A percentile compares a stretch with the other conserved stretches of the same genome.
phyloP scores from a whole-genome alignment of 2,797 vertebrate genomes.

The Xyrichtys novacula region DNA sequence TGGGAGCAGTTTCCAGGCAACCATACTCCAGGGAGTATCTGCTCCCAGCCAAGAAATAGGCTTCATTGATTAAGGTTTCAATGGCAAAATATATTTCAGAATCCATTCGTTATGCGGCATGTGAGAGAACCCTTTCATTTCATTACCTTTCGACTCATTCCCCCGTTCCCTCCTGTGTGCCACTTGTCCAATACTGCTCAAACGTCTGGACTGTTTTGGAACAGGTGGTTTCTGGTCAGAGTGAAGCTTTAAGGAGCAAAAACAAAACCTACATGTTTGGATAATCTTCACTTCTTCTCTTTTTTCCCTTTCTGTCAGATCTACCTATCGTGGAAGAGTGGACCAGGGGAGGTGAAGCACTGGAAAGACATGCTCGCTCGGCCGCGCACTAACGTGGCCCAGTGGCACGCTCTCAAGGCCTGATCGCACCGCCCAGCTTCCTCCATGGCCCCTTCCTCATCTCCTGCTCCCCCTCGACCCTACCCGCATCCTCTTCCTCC shows the following conservation, averaged over 20 bases:
- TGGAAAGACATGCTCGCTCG: slow-evolving; percentile 99
- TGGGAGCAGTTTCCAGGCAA: slow-evolving; percentile 36
- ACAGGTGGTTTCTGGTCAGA: slow-evolving; percentile 4
- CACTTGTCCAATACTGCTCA: neutral
- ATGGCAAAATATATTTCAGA: slow-evolving; percentile 26
- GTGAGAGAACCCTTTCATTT: slow-evolving; percentile 25
- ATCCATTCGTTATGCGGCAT: slow-evolving; percentile 20
- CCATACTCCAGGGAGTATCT: slow-evolving; percentile 18
- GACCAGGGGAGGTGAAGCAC: slow-evolving; percentile 96
- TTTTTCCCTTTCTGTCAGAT: slow-evolving; percentile 82
- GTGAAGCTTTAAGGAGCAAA: neutral
- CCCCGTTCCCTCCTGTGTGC: neutral
- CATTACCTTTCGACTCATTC: slow-evolving; percentile 22
- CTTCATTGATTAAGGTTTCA: slow-evolving; percentile 37
- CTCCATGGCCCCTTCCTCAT: slow-evolving; percentile 55
- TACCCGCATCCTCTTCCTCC: slow-evolving; percentile 60
- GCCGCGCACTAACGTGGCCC: slow-evolving; percentile 96
- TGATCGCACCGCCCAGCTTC: slow-evolving; percentile 82
- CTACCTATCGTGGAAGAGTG: slow-evolving; percentile 99
- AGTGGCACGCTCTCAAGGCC: slow-evolving; percentile 99
- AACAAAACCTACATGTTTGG: neutral
- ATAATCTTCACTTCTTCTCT: neutral
- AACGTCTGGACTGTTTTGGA: neutral
- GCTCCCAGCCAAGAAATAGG: slow-evolving; percentile 20
- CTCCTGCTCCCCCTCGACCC: slow-evolving; percentile 17